Base-by-base conservation (phyloP, 1,140 invertebrate genomes). In the Scaptomyza graminum region DNA sequence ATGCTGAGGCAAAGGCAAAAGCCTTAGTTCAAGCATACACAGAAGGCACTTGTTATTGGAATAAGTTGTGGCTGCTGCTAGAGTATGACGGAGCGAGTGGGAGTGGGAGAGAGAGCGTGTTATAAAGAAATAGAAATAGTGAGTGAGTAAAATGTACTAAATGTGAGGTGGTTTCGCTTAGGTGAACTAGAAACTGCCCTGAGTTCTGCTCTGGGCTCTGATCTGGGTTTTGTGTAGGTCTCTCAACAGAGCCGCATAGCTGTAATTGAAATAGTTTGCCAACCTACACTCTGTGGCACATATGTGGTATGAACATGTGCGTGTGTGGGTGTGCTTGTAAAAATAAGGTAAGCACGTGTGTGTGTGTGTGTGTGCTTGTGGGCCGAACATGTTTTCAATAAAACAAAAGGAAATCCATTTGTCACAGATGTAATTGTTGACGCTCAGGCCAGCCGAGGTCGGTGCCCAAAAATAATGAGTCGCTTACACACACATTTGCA, bases 401-500 rank as follows among this genome's bases (percentile, higher is more conserved):
- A 71, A 72, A 88, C 83, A 88, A 87, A 78, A 76, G 82, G 79
- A 88, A 76, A 87, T 87, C 83, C 71, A 87, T 87, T 87, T 88
- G 79, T 80, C 75, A 87, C 70, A 72, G 60, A 62, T 61, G 61
- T 71, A 87, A 87, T 82, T 79, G 82, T 72, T 81, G 72, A 70
- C 46, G 49, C 74, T 70, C 39, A 70, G 76, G 43, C 57, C 60
- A 57, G 41, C 15, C 31, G 37, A 39, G 37, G 57, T 66, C 46
- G 34, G 46, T 41, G 57, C 43, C 60, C 65, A 71, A 61, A 65
- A 44, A 57, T 71, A 71, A 71, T 71, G 68, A 71, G 51, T 7
- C 37, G 49, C 18, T 47, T 22, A 31, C 22, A 31, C 34, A 66
- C 47, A 61, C 57, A 70, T 44, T 28, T 34, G 37, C 18, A 39